phyloP scores from a whole-genome alignment of 2,888 invertebrate species.

The Amaurobius ferox region DNA sequence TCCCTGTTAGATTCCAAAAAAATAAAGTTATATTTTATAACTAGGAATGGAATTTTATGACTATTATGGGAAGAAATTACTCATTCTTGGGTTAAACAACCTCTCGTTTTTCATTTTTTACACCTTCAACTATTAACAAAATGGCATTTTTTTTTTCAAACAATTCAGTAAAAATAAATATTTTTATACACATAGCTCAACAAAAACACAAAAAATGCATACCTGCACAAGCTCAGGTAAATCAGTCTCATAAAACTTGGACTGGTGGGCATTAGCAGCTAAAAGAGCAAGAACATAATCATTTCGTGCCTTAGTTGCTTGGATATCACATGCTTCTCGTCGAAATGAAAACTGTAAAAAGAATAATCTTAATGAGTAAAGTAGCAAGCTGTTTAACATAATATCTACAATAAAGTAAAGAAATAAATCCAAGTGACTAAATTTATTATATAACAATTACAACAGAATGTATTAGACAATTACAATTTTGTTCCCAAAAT shows the following conservation, averaged over 20 bases:
- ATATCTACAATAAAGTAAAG: not conserved
- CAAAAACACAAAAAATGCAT: conserved; percentile 39
- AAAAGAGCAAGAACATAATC: conserved; percentile 94
- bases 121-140: too few relatives aligned
- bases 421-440: not conserved
- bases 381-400: not conserved
- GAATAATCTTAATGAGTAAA: conserved; percentile 9
- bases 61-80: too few relatives aligned
- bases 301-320: conserved; percentile 94
- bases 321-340: conserved; percentile 93
- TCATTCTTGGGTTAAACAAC: too few relatives aligned
- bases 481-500: too few relatives aligned
- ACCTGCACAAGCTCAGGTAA: conserved; percentile 90
- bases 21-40: too few relatives aligned
- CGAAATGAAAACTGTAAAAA: conserved; percentile 85
- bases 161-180: too few relatives aligned
- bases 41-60: too few relatives aligned
- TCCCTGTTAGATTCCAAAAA: too few relatives aligned
- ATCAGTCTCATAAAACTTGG: conserved; percentile 93
- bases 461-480: too few relatives aligned
- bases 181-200: not conserved
- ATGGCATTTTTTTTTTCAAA: not conserved
- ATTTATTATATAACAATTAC: not conserved
- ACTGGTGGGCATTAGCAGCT: conserved; percentile 94
- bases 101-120: not conserved